Percentiles rank a stretch among this genome's conserved stretches.
These are phyloP conservation scores for Sarcophaga caerulescens DNA, from an alignment of 2,888 invertebrate genomes.

Conservation along the genomic window DNA sequence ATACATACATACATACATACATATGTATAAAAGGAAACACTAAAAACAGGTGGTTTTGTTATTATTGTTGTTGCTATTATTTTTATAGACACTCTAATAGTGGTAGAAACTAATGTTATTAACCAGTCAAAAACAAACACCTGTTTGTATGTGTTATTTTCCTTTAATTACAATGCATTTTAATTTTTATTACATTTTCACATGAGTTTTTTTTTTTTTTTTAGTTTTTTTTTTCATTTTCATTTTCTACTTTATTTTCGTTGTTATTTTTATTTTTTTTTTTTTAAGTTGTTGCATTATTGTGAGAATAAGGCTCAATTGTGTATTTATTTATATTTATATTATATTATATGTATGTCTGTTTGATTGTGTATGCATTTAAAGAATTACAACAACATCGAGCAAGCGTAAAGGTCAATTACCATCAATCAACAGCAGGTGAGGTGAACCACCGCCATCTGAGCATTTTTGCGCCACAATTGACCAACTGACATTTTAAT, in stretches of 20 bases:
- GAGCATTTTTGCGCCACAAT: slow-evolving; percentile 46
- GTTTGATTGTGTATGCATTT: not conserved
- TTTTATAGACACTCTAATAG: slow-evolving; percentile 2
- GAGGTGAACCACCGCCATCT: slow-evolving; percentile 39
- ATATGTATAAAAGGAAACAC: not conserved
- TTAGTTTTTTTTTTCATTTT: not conserved
- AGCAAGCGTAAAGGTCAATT: slow-evolving; percentile 49
- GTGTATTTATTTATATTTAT: not conserved
- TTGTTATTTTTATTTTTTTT: not conserved
- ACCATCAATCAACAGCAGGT: slow-evolving; percentile 58
- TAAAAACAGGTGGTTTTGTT: slow-evolving; percentile 42
- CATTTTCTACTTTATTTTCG: not conserved
- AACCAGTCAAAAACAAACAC: slow-evolving; percentile 11
- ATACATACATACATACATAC: too few relatives aligned
- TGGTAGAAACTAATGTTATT: slow-evolving; percentile 33
- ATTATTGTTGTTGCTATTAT: slow-evolving; percentile 13
- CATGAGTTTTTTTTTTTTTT: not conserved
- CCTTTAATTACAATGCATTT: slow-evolving; percentile 5
- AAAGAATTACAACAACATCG: slow-evolving; percentile 19
- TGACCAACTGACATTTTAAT: slow-evolving; percentile 50
- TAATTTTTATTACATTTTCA: not conserved
- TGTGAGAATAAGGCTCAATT: not conserved
- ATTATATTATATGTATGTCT: too few relatives aligned
- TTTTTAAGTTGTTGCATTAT: not conserved
- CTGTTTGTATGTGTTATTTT: slow-evolving; percentile 32